phyloP scores from a whole-genome alignment of 2,113 vertebrate genomes.

The Spheniscus mendiculus region DNA sequence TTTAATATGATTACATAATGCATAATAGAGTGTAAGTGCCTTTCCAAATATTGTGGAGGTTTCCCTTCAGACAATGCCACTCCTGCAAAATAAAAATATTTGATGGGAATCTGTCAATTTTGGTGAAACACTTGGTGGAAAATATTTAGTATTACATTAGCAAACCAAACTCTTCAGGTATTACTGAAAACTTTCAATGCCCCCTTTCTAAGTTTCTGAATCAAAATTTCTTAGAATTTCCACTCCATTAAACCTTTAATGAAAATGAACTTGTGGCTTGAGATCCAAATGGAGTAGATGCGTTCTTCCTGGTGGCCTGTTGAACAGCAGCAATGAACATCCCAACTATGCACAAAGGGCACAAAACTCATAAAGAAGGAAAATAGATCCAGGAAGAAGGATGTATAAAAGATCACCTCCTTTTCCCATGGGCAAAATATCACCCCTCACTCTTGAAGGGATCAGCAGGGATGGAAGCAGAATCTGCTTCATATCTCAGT shows the following conservation, averaged over 20 bases:
- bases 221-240: background rate
- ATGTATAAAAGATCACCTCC: background rate
- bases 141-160: background rate
- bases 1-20: background rate
- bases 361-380: background rate
- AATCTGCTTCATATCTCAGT: background rate
- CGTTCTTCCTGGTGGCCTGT: background rate
- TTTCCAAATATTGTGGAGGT: background rate
- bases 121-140: background rate
- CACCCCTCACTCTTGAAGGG: background rate
- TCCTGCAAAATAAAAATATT: background rate
- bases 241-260: background rate
- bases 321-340: background rate
- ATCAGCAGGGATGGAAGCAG: background rate
- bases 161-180: background rate
- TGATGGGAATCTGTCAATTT: background rate
- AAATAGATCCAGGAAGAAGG: background rate
- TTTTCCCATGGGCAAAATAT: background rate
- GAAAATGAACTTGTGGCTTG: accelerated
- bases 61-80: background rate
- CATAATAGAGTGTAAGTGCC: background rate
- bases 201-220: background rate
- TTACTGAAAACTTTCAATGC: background rate
- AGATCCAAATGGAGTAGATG: background rate
- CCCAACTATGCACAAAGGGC: background rate